Evolutionary conservation across 2,113 vertebrate species (phyloP), one percentile per base, ranked within the genome.

Genomic region (Macroglossus sobrinus): DNA sequence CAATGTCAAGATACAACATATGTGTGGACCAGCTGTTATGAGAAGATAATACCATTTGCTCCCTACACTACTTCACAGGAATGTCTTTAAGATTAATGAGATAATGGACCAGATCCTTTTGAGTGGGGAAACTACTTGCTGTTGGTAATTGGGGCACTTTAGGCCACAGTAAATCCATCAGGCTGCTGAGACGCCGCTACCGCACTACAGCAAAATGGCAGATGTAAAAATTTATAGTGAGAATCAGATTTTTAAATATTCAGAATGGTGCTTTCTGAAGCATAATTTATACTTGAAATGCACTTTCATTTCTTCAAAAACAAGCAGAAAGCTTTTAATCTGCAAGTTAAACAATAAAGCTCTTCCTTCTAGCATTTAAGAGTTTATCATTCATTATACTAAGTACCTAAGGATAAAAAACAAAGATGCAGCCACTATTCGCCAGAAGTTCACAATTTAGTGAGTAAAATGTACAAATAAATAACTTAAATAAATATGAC

Each of bases 31-130:
- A 97, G 97, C 96, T 98, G 97, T 78, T 95, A 35, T 14, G 61
- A 95, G 80, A 93, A 86, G 89, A 76, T 93, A 76, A 87, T 72
- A 68, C 89, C 84, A 71, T 95, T 93, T 97, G 93, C 43, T 97
- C 74, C 64, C 57, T 59, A 66, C 88, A 96, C 72, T 66, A 72
- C 94, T 86, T 92, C 92, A 75, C 66, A 59, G 53, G 61, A 84
- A 75, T 93, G 97, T 94, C 97, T 92, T 76, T 12, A 95, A 98
- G 97, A 97, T 98, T 97, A 97, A 97, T 96, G 97, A 97, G 96
- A 90, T 33, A 33, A 86, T 13, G 12, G 63, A 19, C 22, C 53
- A 78, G 57, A 76, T 74, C 64, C n/a, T 84, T 74, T 69, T 84
- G 33, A 75, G 89, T 45, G 55, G 40, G 63, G 61, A 85, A 75